Base-by-base conservation (phyloP, 2,113 vertebrate genomes). In the Vanacampus margaritifer region DNA sequence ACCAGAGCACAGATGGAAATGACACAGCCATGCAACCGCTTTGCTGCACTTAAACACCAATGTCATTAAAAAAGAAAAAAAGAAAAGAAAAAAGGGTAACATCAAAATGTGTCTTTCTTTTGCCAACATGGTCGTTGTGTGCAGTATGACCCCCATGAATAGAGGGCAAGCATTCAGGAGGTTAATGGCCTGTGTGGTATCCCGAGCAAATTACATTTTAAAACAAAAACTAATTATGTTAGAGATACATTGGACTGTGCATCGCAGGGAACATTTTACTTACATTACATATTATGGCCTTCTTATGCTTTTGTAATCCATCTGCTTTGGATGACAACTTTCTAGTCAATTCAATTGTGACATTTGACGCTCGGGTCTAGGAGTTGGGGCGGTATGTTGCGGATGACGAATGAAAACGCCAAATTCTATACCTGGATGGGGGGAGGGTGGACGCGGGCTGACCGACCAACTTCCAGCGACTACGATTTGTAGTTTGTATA, bases 191-290 rank as follows among this genome's bases (percentile, higher is more conserved):
- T 35, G 2, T 65, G 60, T 50, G 81, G 83, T 79, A 76, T 62
- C 68, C 75, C 50, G 74, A 79, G 79, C 69, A 84, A 87, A 86
- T 84, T 28, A 64, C 21, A 79, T 79, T 81, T 79, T 57, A 78
- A 65, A 75, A 63, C 43, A 65, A 67, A 73, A 66, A 66, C 69
- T 79, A 75, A 87, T 84, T 74, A 80, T 0, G 1, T 69, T 62
- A 78, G 41, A 68, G 51, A 48, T 60, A 56, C 66, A 69, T 56
- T 65, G 68, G 60, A 64, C 43, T 83, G 50, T n/a, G 69, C 24
- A 72, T 66, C 53, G 46, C 46, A 28, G 50, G 58, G 46, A 64
- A 17, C 45, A 50, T 3, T 41, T 65, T 72, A 35, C 14, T 62
- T 46, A 41, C 11, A 9, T 61, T 2, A 9, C n/a, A 6, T 64